Evolutionary conservation across 1,140 invertebrate genomes (phyloP).

Genomic region (Psix sp.): DNA sequence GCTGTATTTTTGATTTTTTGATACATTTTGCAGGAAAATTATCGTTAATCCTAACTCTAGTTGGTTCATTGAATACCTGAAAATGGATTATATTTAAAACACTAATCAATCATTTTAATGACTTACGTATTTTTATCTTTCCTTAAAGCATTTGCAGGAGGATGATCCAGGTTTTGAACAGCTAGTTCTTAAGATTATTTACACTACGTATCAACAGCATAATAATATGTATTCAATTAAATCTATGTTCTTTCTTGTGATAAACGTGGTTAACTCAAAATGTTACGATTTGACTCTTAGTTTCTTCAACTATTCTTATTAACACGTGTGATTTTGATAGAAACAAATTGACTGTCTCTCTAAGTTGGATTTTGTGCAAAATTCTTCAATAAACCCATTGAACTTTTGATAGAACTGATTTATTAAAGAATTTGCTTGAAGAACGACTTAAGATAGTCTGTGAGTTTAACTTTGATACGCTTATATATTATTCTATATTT

Average conservation of each 20-base stretch:
- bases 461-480: slow-evolving; percentile 47
- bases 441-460: slow-evolving; percentile 27
- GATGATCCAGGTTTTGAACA: slow-evolving; percentile 77
- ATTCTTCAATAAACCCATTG: no score
- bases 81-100: slow-evolving; percentile 63
- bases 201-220: slow-evolving; percentile 68
- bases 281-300: slow-evolving; percentile 67
- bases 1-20: slow-evolving; percentile 64
- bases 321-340: slow-evolving; percentile 71
- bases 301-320: slow-evolving; percentile 68
- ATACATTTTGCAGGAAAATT: slow-evolving; percentile 69
- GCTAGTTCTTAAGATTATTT: slow-evolving; percentile 75
- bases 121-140: slow-evolving; percentile 74
- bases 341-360: no score
- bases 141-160: slow-evolving; percentile 77
- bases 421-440: neutral
- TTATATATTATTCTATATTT: slow-evolving; percentile 60
- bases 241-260: slow-evolving; percentile 71
- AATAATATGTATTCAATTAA: slow-evolving; percentile 70
- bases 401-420: no score
- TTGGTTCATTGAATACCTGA: slow-evolving; percentile 54
- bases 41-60: slow-evolving; percentile 46
- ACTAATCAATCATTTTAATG: slow-evolving; percentile 70
- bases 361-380: slow-evolving; percentile 29
- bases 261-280: slow-evolving; percentile 73